Conservation (phyloP, 2,888 invertebrate genomes). For the Drosophila trichaetosa region DNA sequence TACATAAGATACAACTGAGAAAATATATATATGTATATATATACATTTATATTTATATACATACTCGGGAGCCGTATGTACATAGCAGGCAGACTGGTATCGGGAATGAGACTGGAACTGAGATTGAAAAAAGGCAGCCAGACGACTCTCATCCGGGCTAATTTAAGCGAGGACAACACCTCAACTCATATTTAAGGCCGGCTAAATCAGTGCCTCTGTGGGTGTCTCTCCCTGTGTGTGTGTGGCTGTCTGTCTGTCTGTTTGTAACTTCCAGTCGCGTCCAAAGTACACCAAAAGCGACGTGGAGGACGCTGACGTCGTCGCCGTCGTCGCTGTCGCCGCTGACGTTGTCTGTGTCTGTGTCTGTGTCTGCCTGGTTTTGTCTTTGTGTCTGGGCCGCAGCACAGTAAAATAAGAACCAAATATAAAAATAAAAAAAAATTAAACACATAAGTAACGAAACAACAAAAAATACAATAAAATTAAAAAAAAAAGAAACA, state of each 20-base stretch:
- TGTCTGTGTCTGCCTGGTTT: constrained; percentile 57
- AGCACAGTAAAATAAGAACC: constrained; percentile 42
- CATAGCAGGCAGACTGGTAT: constrained; percentile 30
- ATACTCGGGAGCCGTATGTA: constrained; percentile 17
- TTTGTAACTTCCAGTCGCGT: constrained; percentile 57
- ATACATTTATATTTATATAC: constrained; percentile 4
- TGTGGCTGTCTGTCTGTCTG: constrained; percentile 28
- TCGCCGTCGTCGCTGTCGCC: constrained; percentile 44
- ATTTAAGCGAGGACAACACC: constrained; percentile 83
- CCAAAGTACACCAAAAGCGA: constrained; percentile 75
- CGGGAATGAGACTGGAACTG: constrained; percentile 11
- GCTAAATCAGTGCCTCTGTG: constrained; percentile 74
- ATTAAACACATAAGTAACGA: constrained; percentile 78
- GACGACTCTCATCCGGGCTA: constrained; percentile 61
- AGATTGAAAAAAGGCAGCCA: constrained; percentile 48
- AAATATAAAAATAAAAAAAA: constrained; percentile 45
- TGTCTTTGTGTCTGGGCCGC: constrained; percentile 83
- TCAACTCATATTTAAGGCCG: constrained; percentile 82
- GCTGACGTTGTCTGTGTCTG: constrained; percentile 46
- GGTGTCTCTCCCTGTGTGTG: constrained; percentile 24
- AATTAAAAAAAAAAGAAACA: constrained; percentile 61
- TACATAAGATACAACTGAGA: constrained; percentile 39
- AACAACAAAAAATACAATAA: constrained; percentile 67
- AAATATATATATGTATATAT: constrained; percentile 15
- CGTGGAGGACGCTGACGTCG: constrained; percentile 60